Base-by-base conservation (phyloP, 2,888 invertebrate genomes). In the Hylaea fasciaria region DNA sequence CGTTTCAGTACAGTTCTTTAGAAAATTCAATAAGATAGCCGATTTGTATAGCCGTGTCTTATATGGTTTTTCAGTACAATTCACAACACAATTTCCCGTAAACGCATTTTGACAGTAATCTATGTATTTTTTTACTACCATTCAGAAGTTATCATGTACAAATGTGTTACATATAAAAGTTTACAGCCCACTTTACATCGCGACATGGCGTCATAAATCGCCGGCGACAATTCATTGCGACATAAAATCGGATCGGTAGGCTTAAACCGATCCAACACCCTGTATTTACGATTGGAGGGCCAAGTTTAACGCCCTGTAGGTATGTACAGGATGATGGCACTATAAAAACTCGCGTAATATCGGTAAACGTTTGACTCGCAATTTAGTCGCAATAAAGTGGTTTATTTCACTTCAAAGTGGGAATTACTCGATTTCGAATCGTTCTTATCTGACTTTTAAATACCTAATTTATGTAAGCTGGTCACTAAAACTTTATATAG, bases 201-300 rank as follows among this genome's bases (percentile, higher is more conserved):
- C 78, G 77, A 82, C 79, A 76, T 76, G 69, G 68, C 65, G 61
- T 57, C 75, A 80, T 89, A 87, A 89, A 89, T 81, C 78, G 67
- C 71, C 80, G 81, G 82, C 80, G 85, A 84, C 85, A 83, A 86
- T 88, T 83, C 80, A 76, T 73, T 70, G 79, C 72, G 73, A 78
- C 83, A 85, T 89, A 89, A 91, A 89, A 82, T 78, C 76, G 82
- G 79, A 87, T 85, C 83, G 83, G 85, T 80, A 80, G 85, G 84
- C 87, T 85, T 78, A 78, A 62, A 76, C 80, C 84, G 80, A 85
- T 85, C 82, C 76, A 70, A 78, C 77, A 74, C 71, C 76, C 81
- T 69, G 73, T 78, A 78, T 91, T 91, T 91, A 91, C 87, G 91
- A 89, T 78, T 80, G 72, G 69, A 79, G 83, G 81, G 82, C 80